phyloP scores from a whole-genome alignment of 1,140 invertebrate species.

The Anoplophora glabripennis region DNA sequence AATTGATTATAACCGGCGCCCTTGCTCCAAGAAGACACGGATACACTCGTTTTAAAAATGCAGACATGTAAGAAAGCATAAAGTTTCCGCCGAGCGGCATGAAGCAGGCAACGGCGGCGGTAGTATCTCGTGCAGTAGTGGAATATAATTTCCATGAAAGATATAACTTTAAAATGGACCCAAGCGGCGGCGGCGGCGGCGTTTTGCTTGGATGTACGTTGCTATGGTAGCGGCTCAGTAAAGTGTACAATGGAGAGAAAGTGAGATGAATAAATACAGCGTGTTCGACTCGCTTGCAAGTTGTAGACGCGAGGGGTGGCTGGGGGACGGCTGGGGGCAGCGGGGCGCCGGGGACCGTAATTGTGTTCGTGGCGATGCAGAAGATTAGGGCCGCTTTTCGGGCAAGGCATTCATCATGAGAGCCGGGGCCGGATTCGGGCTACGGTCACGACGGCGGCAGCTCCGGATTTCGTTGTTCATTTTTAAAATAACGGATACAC shows the following conservation, averaged over 20 bases:
- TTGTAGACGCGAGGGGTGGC: slow-evolving; percentile 5
- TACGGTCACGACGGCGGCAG: slow-evolving; percentile 32
- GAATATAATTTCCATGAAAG: slow-evolving; percentile 3
- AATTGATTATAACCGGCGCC: too few species aligned
- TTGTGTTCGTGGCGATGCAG: slow-evolving; percentile 43
- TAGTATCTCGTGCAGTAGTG: background rate
- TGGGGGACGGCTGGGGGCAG: slow-evolving; percentile 4
- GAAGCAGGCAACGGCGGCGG: too few species aligned
- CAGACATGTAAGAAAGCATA: too few species aligned
- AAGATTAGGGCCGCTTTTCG: slow-evolving; percentile 40
- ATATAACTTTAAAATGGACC: slow-evolving; percentile 20
- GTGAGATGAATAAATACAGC: slow-evolving; percentile 44
- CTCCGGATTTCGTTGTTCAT: too few species aligned
- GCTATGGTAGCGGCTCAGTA: slow-evolving; percentile 11
- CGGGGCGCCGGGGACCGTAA: slow-evolving; percentile 24
- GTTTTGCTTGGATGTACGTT: slow-evolving; percentile 6
- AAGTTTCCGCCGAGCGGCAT: too few species aligned
- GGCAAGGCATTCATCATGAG: slow-evolving; percentile 42
- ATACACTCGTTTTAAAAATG: too few species aligned
- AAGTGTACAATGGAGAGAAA: slow-evolving; percentile 35
- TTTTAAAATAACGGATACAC: too few species aligned
- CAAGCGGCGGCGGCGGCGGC: slow-evolving; percentile 5
- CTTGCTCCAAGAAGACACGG: too few species aligned
- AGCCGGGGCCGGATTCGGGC: slow-evolving; percentile 33
- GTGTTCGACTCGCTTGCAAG: slow-evolving; percentile 23